A percentile compares a stretch with the other conserved stretches of the same genome.
These are phyloP conservation scores for Hydra vulgaris DNA, from an alignment of 30 jellyfish, hydroid and myxozoan species.

Conservation along the genomic window DNA sequence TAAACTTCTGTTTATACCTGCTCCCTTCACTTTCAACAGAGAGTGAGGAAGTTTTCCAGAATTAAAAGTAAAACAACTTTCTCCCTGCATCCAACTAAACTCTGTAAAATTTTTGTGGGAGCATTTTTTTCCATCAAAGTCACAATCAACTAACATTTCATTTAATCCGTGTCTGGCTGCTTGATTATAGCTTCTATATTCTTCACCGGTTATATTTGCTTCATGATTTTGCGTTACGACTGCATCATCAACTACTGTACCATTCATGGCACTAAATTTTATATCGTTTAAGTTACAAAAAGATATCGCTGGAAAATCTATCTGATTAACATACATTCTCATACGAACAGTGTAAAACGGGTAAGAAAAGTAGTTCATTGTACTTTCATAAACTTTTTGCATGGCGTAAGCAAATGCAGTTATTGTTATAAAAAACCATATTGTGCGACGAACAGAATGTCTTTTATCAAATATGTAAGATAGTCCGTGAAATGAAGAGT, in stretches of 20 bases:
- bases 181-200: constrained; percentile 35
- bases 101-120: constrained; percentile 37
- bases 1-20: constrained; percentile 52
- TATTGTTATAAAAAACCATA: constrained; percentile 48
- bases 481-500: constrained; percentile 78
- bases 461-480: constrained; percentile 60
- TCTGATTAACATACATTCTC: constrained; percentile 23
- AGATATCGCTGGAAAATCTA: constrained; percentile 83
- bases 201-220: constrained; percentile 38
- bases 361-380: constrained; percentile 41
- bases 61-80: constrained; percentile 70
- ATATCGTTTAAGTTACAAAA: constrained; percentile 74
- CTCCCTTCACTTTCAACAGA: constrained; percentile 32
- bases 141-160: constrained; percentile 64
- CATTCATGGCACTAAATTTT: constrained; percentile 48
- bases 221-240: constrained; percentile 16
- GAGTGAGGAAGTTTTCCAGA: constrained; percentile 44
- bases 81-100: constrained; percentile 70
- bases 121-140: constrained; percentile 51
- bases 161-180: constrained; percentile 48
- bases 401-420: constrained; percentile 41
- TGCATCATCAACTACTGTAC: constrained; percentile 56
- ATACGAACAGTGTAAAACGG: constrained; percentile 70
- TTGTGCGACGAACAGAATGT: constrained; percentile 47
- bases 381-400: constrained; percentile 26